These are phyloP conservation scores for Eriocheir sinensis DNA, from an alignment of 1,140 invertebrate genomes.

Conservation along the genomic window DNA sequence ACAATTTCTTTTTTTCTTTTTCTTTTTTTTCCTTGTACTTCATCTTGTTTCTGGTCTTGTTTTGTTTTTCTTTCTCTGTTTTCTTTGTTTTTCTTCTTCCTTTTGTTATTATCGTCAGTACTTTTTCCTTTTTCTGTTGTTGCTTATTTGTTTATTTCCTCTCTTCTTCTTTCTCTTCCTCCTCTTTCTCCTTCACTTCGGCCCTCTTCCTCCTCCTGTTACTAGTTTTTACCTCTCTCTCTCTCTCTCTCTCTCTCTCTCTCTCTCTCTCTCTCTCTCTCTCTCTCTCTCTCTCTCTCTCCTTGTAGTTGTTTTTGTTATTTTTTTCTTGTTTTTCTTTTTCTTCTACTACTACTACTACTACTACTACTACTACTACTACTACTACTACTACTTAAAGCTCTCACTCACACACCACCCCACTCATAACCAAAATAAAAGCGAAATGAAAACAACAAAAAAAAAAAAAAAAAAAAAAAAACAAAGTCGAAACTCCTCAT, in stretches of 20 bases:
- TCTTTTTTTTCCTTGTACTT: background rate
- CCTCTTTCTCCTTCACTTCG: background rate
- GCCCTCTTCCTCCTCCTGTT: no score
- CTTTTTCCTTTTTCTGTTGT: background rate
- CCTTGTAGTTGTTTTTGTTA: no score
- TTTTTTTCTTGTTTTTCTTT: no score
- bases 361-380: conserved; percentile 20
- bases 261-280: background rate
- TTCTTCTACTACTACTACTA: conserved; percentile 20
- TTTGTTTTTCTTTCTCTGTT: background rate
- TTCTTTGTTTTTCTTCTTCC: background rate
- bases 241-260: background rate
- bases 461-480: background rate
- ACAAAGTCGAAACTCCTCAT: background rate
- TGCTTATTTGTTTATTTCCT: background rate
- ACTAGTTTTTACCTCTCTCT: no score
- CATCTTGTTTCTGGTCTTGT: background rate
- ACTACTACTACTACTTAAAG: conserved; percentile 22
- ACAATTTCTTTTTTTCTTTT: background rate
- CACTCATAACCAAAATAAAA: no score
- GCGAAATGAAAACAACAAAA: background rate
- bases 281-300: background rate
- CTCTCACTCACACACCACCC: no score
- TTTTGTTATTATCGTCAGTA: no score
- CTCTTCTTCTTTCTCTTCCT: background rate